Evolutionary conservation across 2,888 invertebrate genomes (phyloP).

Genomic region (Chydorus sphaericus): DNA sequence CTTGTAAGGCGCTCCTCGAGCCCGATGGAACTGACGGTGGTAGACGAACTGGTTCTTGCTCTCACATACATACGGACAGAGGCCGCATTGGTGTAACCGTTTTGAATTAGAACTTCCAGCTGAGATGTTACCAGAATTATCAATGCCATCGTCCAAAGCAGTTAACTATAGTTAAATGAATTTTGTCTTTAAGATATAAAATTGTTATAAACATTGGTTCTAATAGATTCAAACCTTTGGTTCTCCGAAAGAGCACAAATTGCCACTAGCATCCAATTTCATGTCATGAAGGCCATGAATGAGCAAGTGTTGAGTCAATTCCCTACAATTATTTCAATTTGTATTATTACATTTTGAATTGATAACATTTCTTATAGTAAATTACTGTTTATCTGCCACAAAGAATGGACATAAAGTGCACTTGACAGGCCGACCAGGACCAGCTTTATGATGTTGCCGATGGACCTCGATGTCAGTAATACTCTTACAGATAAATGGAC

Average conservation of each 20-base stretch:
- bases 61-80: constrained; percentile 71
- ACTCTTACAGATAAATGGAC: constrained; percentile 51
- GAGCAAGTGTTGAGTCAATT: constrained; percentile 47
- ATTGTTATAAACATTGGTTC: too few species aligned
- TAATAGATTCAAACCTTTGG: not conserved
- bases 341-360: not conserved
- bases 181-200: not conserved
- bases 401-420: constrained; percentile 69
- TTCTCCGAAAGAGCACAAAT: not conserved
- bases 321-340: constrained; percentile 21
- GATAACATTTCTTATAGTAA: not conserved
- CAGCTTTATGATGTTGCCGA: constrained; percentile 51
- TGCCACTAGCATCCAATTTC: not conserved
- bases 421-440: constrained; percentile 38
- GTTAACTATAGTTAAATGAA: too few species aligned
- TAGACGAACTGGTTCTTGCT: constrained; percentile 73
- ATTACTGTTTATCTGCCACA: constrained; percentile 49
- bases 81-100: constrained; percentile 47
- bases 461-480: constrained; percentile 45
- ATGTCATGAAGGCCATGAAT: constrained; percentile 37
- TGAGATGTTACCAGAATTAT: not conserved
- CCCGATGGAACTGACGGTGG: constrained; percentile 70
- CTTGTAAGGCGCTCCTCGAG: constrained; percentile 57
- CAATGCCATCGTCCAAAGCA: not conserved
- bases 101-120: not conserved